phyloP scores from a whole-genome alignment of 2,888 invertebrate species.

The Himalopsyche kuldschensis region DNA sequence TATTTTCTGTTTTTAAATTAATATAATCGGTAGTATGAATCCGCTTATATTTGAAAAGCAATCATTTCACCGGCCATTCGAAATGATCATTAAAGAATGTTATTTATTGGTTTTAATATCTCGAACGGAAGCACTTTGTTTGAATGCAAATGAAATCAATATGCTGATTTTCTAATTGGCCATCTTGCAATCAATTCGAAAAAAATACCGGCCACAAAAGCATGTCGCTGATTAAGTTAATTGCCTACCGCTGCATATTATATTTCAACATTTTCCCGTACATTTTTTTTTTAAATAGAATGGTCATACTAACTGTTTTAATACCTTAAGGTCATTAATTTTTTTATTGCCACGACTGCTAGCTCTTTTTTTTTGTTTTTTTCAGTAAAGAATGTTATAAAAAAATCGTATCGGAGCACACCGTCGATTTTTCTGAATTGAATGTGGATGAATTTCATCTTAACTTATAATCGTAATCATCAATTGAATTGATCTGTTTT shows the following conservation, averaged over 20 bases:
- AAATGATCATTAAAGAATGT: not conserved
- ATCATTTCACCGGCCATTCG: not conserved
- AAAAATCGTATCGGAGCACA: no score
- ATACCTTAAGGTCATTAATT: not conserved
- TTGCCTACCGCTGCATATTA: not conserved
- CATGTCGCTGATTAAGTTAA: not conserved
- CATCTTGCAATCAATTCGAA: not conserved
- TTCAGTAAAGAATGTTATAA: not conserved
- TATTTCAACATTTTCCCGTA: not conserved
- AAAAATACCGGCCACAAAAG: not conserved
- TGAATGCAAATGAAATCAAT: not conserved
- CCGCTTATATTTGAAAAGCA: not conserved
- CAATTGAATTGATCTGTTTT: no score
- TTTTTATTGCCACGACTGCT: not conserved
- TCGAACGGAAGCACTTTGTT: not conserved
- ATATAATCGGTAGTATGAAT: not conserved
- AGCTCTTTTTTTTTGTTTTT: not conserved
- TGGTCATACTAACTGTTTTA: not conserved
- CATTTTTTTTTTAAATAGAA: not conserved
- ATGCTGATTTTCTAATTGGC: not conserved
- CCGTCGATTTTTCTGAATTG: no score
- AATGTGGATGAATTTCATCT: no score
- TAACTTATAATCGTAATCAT: no score
- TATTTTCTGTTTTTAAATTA: not conserved
- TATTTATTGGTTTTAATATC: not conserved